Evolutionary conservation across 1,140 invertebrate genomes (phyloP), one percentile per base, ranked within the genome.

Genomic region (Saccostrea glomerata): DNA sequence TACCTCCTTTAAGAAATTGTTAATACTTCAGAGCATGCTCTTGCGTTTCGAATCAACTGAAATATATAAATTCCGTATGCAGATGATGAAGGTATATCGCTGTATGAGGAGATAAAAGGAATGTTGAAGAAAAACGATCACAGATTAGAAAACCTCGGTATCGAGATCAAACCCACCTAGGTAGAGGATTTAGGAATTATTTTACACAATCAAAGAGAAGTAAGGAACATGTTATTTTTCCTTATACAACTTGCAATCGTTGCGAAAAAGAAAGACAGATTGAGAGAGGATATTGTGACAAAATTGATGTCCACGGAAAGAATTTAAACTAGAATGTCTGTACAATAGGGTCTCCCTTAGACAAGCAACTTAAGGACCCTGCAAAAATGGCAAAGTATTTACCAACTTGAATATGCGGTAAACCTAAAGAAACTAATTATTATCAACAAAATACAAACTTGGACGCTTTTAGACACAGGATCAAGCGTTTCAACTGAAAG

Each of bases 311-410:
- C 20, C 47, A 87, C 23, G 56, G 82, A 13, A 88, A 88, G 7
- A 5, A 56, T 60, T 88, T 88, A 88, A 88, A 88, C 87, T 15
- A 6, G 4, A 56, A 54, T 13, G 87, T 88, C 87, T 83, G 12
- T 54, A 82, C 54, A 82, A 25, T 30, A 20, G 58, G 54, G 84
- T 55, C 36, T 54, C 11, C 7, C n/a, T 20, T 58, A 2, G 55
- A 87, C 58, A 12, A 58, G 63, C 23, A 60, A 30, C 36, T 6
- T 70, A 82, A 36, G 30, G 30, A 36, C 30, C 30, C 30, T 36
- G 30, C 30, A 36, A 36, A 36, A 36, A 2, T 36, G 30, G 30
- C 30, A 36, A 36, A 36, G 30, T 36, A 36, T 36, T 36, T 36
- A 36, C 30, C 30, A 36, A 36, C 30, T 36, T 36, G 30, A 36